phyloP scores from a whole-genome alignment of 2,113 vertebrate genomes.

The Vidua chalybeata region DNA sequence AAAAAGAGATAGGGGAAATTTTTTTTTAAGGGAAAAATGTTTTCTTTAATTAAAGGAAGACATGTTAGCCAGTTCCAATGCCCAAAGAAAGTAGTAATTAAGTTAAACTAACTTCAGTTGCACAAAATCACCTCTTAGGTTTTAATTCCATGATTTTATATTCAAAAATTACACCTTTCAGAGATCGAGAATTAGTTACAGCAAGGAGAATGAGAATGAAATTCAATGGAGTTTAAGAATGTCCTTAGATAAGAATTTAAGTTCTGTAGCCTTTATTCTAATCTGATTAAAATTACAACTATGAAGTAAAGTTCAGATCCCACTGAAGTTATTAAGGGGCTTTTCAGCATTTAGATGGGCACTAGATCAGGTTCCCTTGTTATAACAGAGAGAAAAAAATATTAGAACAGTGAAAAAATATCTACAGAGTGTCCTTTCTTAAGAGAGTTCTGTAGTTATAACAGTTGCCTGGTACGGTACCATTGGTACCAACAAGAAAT shows the following conservation, averaged over 20 bases:
- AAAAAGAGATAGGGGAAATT: neutral
- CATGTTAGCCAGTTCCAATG: neutral
- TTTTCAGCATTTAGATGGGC: conserved; percentile 7
- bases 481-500: conserved; percentile 81
- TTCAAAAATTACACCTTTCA: neutral
- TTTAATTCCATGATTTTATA: neutral
- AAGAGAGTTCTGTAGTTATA: conserved; percentile 66
- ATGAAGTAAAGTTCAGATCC: neutral
- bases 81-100: neutral
- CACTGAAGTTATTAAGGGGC: neutral
- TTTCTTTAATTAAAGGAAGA: neutral
- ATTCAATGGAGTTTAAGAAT: neutral
- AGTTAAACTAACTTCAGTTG: conserved; percentile 21
- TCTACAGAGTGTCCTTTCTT: conserved; percentile 50
- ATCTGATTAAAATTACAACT: neutral
- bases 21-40: neutral
- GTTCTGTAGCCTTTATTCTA: neutral
- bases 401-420: conserved; percentile 34
- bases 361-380: neutral
- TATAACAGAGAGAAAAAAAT: neutral
- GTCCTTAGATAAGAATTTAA: neutral
- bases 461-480: conserved; percentile 74
- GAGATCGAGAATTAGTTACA: neutral
- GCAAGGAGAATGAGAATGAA: neutral
- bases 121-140: neutral